Evolutionary conservation across 2,888 invertebrate genomes (phyloP).

Genomic region (Pachymerium ferrugineum): DNA sequence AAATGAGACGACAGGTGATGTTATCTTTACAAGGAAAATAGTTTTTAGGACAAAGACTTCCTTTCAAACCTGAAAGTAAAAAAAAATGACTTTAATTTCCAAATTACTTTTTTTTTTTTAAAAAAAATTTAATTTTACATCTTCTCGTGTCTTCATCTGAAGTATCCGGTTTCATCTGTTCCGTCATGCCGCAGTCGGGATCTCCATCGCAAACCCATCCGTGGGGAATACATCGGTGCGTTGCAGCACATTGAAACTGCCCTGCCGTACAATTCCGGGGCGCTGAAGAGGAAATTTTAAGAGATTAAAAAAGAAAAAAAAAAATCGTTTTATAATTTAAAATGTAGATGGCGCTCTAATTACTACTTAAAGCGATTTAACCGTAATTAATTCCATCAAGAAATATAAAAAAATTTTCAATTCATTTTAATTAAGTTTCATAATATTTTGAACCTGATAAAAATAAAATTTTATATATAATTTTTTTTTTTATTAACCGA

Average conservation of each 20-base stretch:
- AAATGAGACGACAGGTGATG: slow-evolving; percentile 57
- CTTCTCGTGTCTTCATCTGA: slow-evolving; percentile 64
- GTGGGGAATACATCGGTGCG: slow-evolving; percentile 66
- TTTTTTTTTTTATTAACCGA: neutral
- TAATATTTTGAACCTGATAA: too few relatives aligned
- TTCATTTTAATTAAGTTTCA: too few relatives aligned
- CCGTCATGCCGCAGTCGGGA: slow-evolving; percentile 63
- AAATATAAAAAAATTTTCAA: too few relatives aligned
- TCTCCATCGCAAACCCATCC: slow-evolving; percentile 75
- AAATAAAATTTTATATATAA: too few relatives aligned
- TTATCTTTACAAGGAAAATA: slow-evolving; percentile 61
- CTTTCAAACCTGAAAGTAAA: slow-evolving; percentile 53
- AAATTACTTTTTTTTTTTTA: neutral
- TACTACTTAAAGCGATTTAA: too few relatives aligned
- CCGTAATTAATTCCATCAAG: too few relatives aligned
- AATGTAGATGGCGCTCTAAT: slow-evolving; percentile 17
- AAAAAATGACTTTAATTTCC: neutral
- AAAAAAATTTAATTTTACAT: slow-evolving; percentile 52
- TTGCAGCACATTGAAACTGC: slow-evolving; percentile 64
- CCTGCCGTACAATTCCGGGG: slow-evolving; percentile 56
- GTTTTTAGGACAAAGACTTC: slow-evolving; percentile 61
- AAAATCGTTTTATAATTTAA: neutral
- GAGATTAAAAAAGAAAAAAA: neutral
- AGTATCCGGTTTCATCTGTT: slow-evolving; percentile 52
- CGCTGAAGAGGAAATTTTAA: slow-evolving; percentile 46